These are phyloP conservation scores for Drosophila tripunctata DNA, from an alignment of 2,888 invertebrate species.

Conservation along the genomic window DNA sequence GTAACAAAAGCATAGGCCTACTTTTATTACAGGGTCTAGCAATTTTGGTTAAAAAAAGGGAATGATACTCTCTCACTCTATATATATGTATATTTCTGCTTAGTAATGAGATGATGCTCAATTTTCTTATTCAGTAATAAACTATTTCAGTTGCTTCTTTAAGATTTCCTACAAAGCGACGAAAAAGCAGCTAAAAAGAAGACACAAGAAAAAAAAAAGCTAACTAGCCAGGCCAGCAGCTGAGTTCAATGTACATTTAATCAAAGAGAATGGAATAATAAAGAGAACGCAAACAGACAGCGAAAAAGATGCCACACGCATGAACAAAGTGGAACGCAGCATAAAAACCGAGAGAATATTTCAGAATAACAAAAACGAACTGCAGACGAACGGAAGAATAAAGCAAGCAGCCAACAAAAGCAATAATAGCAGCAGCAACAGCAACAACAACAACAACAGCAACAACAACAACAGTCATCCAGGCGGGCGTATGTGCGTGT, in stretches of 20 bases:
- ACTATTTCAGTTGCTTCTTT: not conserved
- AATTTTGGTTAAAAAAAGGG: not conserved
- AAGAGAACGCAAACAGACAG: slow-evolving; percentile 64
- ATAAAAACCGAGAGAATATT: slow-evolving; percentile 34
- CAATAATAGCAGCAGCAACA: slow-evolving; percentile 38
- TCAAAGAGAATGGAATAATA: slow-evolving; percentile 64
- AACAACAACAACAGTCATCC: too few relatives aligned
- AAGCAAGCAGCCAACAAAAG: slow-evolving; percentile 47
- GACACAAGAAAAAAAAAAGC: slow-evolving; percentile 23
- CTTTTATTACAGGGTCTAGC: slow-evolving; percentile 7
- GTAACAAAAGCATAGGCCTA: slow-evolving; percentile 29
- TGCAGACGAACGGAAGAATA: slow-evolving; percentile 58
- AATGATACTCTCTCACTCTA: not conserved
- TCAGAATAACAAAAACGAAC: slow-evolving; percentile 55
- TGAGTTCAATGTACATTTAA: slow-evolving; percentile 77
- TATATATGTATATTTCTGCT: not conserved
- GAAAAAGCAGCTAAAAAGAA: slow-evolving; percentile 3
- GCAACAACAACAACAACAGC: too few relatives aligned
- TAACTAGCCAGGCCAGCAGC: slow-evolving; percentile 41
- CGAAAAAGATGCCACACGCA: slow-evolving; percentile 54
- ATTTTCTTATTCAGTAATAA: not conserved
- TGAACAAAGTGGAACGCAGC: slow-evolving; percentile 50
- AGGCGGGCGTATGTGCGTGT: slow-evolving; percentile 15
- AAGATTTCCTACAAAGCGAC: too few relatives aligned
- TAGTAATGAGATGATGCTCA: not conserved